phyloP scores from a whole-genome alignment of 2,113 vertebrate genomes.

The Rostratula benghalensis region DNA sequence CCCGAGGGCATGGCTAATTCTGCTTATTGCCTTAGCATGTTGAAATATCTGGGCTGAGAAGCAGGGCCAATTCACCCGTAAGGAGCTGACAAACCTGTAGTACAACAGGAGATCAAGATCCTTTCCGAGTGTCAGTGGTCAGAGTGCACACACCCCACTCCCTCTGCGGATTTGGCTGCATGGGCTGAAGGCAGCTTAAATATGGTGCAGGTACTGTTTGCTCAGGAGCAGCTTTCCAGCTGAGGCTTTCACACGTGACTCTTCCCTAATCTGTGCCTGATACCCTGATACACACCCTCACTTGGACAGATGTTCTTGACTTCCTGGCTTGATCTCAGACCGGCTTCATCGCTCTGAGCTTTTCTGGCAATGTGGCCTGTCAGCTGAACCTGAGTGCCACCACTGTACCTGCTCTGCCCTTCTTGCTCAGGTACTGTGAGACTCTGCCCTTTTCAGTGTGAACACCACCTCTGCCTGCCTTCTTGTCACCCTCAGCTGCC shows the following conservation, averaged over 20 bases:
- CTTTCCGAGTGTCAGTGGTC: background rate
- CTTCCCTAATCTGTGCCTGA: background rate
- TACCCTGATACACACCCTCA: background rate
- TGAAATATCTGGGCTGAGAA: background rate
- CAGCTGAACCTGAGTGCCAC: background rate
- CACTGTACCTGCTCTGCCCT: background rate
- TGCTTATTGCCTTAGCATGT: background rate
- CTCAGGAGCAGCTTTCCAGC: background rate
- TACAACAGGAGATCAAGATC: background rate
- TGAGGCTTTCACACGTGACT: background rate
- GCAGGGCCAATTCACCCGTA: background rate
- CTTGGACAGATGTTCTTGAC: background rate
- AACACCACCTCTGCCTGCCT: background rate
- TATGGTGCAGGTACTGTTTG: background rate
- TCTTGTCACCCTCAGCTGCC: background rate
- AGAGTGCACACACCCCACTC: background rate
- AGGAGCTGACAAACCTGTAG: background rate
- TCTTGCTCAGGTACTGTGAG: background rate
- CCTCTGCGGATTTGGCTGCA: background rate
- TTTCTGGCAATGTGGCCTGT: background rate
- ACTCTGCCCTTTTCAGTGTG: background rate
- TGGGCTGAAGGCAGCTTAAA: background rate
- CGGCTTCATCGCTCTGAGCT: background rate
- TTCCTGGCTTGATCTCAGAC: background rate
- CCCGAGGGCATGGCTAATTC: background rate